These are phyloP conservation scores for Struthio camelus DNA, from an alignment of 2,113 vertebrate species.

Conservation along the genomic window DNA sequence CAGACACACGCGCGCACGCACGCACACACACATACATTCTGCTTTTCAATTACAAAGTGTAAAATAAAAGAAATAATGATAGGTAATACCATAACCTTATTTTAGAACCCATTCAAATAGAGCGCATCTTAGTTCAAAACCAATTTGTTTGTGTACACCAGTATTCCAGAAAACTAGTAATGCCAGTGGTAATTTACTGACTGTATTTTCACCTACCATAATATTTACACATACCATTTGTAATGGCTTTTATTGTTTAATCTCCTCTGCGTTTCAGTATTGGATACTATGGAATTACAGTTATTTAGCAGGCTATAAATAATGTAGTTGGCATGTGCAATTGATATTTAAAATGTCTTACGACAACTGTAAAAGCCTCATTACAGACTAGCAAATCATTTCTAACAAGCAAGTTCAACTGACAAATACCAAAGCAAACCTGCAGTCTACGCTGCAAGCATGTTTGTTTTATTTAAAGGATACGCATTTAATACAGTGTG, in stretches of 20 bases:
- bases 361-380: slow-evolving; percentile 73
- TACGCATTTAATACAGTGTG: slow-evolving; percentile 40
- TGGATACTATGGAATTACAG: slow-evolving; percentile 72
- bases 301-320: slow-evolving; percentile 79
- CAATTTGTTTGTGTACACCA: not conserved
- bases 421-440: slow-evolving; percentile 66
- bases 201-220: slow-evolving; percentile 67
- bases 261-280: slow-evolving; percentile 70
- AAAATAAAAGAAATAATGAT: not conserved
- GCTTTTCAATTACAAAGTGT: not conserved
- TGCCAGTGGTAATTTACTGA: slow-evolving; percentile 55
- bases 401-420: slow-evolving; percentile 71
- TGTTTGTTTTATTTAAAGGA: slow-evolving; percentile 40
- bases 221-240: slow-evolving; percentile 72
- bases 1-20: not conserved
- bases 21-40: not conserved
- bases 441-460: not conserved
- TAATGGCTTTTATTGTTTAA: slow-evolving; percentile 76
- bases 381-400: slow-evolving; percentile 73
- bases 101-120: slow-evolving; percentile 15
- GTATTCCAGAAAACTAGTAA: slow-evolving; percentile 61
- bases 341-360: slow-evolving; percentile 77
- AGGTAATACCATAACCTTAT: not conserved
- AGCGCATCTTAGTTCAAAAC: not conserved
- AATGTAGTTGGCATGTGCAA: slow-evolving; percentile 70